phyloP scores from a whole-genome alignment of 2,113 vertebrate genomes.

The Austrofundulus limnaeus region DNA sequence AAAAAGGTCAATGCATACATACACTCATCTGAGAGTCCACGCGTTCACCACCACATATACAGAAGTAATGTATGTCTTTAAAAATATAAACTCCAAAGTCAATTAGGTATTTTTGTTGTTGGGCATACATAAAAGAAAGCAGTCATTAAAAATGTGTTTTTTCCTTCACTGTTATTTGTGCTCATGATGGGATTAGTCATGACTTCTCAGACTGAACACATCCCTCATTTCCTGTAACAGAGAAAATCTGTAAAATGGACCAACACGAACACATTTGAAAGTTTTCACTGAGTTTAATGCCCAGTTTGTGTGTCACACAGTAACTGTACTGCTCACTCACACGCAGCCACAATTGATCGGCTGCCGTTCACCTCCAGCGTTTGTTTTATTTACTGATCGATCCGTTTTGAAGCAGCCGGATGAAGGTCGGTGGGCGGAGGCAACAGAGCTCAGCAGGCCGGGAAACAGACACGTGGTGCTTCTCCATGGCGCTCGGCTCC shows the following conservation, averaged over 20 bases:
- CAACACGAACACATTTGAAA: conserved; percentile 18
- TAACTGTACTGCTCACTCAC: conserved; percentile 4
- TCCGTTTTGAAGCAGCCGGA: conserved; percentile 6
- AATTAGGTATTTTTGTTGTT: no score
- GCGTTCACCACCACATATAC: no score
- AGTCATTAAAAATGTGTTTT: no score
- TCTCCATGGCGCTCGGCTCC: conserved; percentile 57
- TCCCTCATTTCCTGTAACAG: conserved; percentile 25
- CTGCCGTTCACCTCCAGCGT: not conserved
- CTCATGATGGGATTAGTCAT: conserved; percentile 36
- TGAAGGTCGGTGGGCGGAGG: conserved; percentile 50
- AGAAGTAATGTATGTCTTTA: no score
- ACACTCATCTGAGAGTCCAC: no score
- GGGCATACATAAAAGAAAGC: no score
- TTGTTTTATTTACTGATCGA: conserved; percentile 20
- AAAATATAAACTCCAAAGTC: no score
- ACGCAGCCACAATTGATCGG: conserved; percentile 3
- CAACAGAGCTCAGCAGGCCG: conserved; percentile 31
- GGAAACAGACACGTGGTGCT: conserved; percentile 72
- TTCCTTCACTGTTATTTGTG: not conserved
- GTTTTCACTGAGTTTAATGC: not conserved
- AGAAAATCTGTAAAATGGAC: not conserved
- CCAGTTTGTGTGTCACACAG: not conserved
- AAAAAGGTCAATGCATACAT: no score
- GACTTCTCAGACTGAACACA: conserved; percentile 38